Evolutionary conservation across 1,140 invertebrate genomes (phyloP).

Genomic region (Planococcus citri): DNA sequence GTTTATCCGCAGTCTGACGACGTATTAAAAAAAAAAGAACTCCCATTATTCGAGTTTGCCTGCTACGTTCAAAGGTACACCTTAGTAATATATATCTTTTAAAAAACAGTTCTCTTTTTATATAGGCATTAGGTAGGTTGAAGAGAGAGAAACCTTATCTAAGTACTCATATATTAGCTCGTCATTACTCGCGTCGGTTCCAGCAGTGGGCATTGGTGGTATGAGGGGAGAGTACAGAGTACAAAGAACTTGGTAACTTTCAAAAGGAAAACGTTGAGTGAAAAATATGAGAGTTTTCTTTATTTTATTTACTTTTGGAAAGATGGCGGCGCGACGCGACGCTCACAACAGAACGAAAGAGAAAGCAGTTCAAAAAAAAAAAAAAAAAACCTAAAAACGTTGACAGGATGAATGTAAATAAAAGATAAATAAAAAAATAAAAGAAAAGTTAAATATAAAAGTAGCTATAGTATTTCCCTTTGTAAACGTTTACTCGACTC

Average conservation of each 20-base stretch:
- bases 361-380: no score
- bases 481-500: not conserved
- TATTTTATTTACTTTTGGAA: not conserved
- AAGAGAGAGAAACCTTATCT: not conserved
- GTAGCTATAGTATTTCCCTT: not conserved
- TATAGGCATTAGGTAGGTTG: no score
- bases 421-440: slow-evolving; percentile 1
- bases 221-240: no score
- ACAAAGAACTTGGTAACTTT: not conserved
- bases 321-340: not conserved
- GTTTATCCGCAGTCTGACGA: no score
- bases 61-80: no score
- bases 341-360: no score
- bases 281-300: slow-evolving; percentile 8
- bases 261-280: not conserved
- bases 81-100: not conserved
- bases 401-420: slow-evolving; percentile 7
- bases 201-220: no score
- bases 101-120: not conserved
- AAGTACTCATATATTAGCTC: not conserved
- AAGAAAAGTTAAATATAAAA: slow-evolving; percentile 8
- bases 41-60: no score
- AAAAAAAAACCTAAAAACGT: not conserved
- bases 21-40: no score
- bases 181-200: not conserved